A percentile compares a stretch with the other conserved stretches of the same genome.
Conservation (phyloP, 2,888 invertebrate genomes). For the Lumbricus terrestris region DNA sequence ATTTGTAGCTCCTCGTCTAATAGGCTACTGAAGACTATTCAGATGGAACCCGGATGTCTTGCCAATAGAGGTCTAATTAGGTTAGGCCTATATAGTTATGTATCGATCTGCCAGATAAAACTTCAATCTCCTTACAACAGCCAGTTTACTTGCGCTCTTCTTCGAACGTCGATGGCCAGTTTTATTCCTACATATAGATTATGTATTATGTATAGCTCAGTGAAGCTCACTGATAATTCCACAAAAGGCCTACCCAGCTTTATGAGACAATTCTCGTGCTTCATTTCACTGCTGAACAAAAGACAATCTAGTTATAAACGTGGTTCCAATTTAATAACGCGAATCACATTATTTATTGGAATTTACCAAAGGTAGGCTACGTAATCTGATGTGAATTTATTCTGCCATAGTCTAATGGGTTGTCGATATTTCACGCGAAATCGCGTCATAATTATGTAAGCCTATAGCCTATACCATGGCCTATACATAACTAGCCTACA, state of each 20-base stretch:
- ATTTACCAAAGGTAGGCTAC: too few relatives aligned
- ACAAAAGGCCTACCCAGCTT: not conserved
- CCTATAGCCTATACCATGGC: too few relatives aligned
- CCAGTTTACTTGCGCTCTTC: too few relatives aligned
- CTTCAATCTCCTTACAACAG: not conserved
- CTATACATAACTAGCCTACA: too few relatives aligned
- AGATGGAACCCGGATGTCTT: not conserved
- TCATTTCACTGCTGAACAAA: not conserved
- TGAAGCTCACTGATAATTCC: not conserved
- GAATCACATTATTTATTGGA: not conserved
- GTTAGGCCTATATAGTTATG: too few relatives aligned
- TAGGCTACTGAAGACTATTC: not conserved
- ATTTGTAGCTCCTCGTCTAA: too few relatives aligned
- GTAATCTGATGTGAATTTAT: too few relatives aligned
- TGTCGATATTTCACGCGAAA: too few relatives aligned
- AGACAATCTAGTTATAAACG: fast-evolving
- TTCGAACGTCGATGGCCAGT: not conserved
- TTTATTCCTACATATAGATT: too few relatives aligned
- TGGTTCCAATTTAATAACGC: not conserved
- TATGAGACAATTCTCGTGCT: not conserved
- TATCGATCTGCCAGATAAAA: not conserved
- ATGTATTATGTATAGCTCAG: too few relatives aligned
- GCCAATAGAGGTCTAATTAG: not conserved
- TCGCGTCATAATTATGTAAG: too few relatives aligned
- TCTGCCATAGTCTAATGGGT: too few relatives aligned